A percentile compares a stretch with the other conserved stretches of the same genome.
These are phyloP conservation scores for Toxotes jaculatrix DNA, from an alignment of 2,113 vertebrate genomes.

Conservation along the genomic window DNA sequence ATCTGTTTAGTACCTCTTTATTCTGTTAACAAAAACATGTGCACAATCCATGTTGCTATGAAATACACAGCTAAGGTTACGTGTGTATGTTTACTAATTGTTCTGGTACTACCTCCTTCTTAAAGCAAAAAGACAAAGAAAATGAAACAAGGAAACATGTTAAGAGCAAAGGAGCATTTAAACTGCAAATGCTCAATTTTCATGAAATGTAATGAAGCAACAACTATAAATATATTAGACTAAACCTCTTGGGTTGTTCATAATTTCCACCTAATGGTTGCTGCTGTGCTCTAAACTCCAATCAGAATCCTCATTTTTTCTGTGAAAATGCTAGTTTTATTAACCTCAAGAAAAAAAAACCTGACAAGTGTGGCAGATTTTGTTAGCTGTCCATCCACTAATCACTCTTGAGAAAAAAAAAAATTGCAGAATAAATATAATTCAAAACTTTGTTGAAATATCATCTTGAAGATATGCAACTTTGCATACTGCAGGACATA, in stretches of 20 bases:
- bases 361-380: not conserved
- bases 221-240: not conserved
- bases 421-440: not conserved
- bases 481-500: constrained; percentile 51
- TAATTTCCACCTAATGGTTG: not conserved
- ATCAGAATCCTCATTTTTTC: not conserved
- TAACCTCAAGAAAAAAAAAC: not conserved
- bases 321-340: constrained; percentile 17
- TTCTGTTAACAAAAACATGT: not conserved
- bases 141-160: too few species aligned
- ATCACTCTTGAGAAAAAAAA: constrained; percentile 5
- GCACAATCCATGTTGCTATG: not conserved
- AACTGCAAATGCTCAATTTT: not conserved
- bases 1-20: not conserved
- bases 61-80: not conserved
- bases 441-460: not conserved
- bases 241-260: not conserved
- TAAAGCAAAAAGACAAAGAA: not conserved
- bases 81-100: not conserved
- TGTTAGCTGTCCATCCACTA: not conserved
- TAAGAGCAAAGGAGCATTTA: not conserved
- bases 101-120: not conserved
- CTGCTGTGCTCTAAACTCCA: not conserved
- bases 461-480: constrained; percentile 35
- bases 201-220: not conserved